Base-by-base conservation (phyloP, 2,113 vertebrate species). In the Meriones unguiculatus region DNA sequence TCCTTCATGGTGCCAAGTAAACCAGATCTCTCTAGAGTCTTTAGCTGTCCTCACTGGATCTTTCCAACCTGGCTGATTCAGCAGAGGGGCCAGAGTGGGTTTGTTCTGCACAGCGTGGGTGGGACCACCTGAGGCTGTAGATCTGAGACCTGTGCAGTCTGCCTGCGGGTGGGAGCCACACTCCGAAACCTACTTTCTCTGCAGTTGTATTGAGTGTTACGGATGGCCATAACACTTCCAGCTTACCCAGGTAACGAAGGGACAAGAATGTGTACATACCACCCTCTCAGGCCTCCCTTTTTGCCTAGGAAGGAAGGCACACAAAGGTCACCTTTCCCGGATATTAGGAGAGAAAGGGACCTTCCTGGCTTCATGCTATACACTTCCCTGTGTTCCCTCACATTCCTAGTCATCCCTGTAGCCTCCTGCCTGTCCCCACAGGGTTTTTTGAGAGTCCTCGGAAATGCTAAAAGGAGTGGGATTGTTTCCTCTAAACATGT, bases 1-100 rank as follows among this genome's bases (percentile, higher is more conserved):
- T 97, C 77, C 95, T 97, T 88, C 73, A 8, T 28, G 93, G 87
- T 92, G 95, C 90, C 89, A 59, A 89, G 69, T 80, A 70, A 59
- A 86, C 81, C 77, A 64, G 77, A 64, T 32, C 35, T 57, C 94
- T 62, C 17, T 0, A 22, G 94, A 81, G 64, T 10, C 88, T 91
- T 93, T 32, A 70, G n/a, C 78, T 38, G 20, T 70, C 90, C 72
- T 75, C 85, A 54, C 25, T 0, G 6, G 88, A 25, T 22, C 7
- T 3, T n/a, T 46, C 87, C 90, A 38, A 0, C 62, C 7, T 4
- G 35, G 96, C 94, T 77, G 92, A 93, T 15, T 75, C 90, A 78
- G 91, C 92, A 57, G 85, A 88, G 2, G 0, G 0, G 15, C n/a
- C 87, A 59, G 70, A 70, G 85, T 54, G 41, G 70, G 30, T 0